phyloP scores from a whole-genome alignment of 2,888 invertebrate species.

The Gonocerus acuteangulatus region DNA sequence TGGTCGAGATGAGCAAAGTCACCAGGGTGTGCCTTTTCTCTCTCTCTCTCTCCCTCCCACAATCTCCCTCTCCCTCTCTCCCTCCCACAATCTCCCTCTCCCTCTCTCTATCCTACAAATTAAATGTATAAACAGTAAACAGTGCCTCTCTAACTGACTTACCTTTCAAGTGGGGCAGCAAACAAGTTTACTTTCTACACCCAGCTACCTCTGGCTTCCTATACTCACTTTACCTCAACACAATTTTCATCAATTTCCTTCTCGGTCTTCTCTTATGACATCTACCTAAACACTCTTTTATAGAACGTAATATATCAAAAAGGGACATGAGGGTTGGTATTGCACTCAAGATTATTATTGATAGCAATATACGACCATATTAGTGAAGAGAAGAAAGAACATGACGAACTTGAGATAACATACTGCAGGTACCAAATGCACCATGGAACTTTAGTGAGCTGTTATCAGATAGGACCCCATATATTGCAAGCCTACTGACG shows the following conservation, averaged over 20 bases:
- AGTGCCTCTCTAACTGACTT: constrained; percentile 19
- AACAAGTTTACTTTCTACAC: constrained; percentile 22
- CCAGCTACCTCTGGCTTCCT: not conserved
- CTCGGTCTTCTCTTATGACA: not conserved
- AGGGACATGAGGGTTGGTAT: too few relatives aligned
- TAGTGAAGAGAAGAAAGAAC: too few relatives aligned
- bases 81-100: not conserved
- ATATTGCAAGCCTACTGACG: too few relatives aligned
- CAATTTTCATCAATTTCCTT: not conserved
- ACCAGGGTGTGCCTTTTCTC: too few relatives aligned
- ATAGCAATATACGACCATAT: too few relatives aligned
- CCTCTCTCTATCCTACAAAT: constrained; percentile 6
- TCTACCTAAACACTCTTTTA: not conserved
- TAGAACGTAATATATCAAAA: too few relatives aligned
- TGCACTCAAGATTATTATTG: too few relatives aligned
- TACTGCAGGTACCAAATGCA: too few relatives aligned
- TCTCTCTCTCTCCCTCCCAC: not conserved
- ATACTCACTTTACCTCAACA: not conserved
- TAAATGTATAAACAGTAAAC: constrained; percentile 23
- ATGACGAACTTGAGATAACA: too few relatives aligned
- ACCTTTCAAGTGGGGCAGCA: constrained; percentile 8
- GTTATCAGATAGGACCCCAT: too few relatives aligned
- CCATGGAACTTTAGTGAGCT: too few relatives aligned
- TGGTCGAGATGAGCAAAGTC: not conserved
- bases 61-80: not conserved